phyloP scores from a whole-genome alignment of 2,888 invertebrate species.

The Plutella xylostella region DNA sequence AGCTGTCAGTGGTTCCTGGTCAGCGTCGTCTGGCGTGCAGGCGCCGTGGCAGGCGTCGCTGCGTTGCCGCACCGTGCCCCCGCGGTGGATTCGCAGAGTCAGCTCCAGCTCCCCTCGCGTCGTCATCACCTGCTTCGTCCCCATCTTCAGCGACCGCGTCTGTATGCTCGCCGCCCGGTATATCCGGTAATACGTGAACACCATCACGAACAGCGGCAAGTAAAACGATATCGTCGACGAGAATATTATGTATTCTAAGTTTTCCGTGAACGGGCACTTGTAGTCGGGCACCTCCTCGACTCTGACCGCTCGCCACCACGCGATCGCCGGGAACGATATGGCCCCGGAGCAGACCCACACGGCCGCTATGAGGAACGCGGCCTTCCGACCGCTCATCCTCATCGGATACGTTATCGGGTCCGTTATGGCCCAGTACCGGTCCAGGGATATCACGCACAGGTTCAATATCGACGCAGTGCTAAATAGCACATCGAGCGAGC shows the following conservation, averaged over 20 bases:
- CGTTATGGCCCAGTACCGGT: conserved; percentile 98
- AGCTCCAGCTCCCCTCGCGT: conserved; percentile 88
- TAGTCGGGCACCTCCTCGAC: conserved; percentile 83
- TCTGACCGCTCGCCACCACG: conserved; percentile 93
- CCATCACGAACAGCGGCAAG: conserved; percentile 95
- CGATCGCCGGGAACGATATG: conserved; percentile 98
- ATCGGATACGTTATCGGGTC: conserved; percentile 98
- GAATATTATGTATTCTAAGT: conserved; percentile 95
- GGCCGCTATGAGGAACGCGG: conserved; percentile 88
- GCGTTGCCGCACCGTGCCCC: conserved; percentile 80
- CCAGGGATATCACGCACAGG: conserved; percentile 95
- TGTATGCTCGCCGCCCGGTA: conserved; percentile 95
- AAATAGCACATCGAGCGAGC: conserved; percentile 95
- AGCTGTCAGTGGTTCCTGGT: conserved; percentile 79
- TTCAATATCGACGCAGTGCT: conserved; percentile 98
- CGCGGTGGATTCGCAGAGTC: conserved; percentile 93
- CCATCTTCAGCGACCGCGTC: conserved; percentile 89
- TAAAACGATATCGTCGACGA: conserved; percentile 99
- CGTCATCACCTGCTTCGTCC: conserved; percentile 90
- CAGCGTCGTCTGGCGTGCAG: conserved; percentile 76
- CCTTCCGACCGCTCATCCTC: conserved; percentile 90
- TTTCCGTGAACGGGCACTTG: conserved; percentile 96
- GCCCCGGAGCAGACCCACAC: conserved; percentile 98
- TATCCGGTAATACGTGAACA: conserved; percentile 97
- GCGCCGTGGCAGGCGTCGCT: conserved; percentile 63